Evolutionary conservation across 2,888 invertebrate genomes (phyloP), one percentile per base, ranked within the genome.

Genomic region (Cyclophora punctaria): DNA sequence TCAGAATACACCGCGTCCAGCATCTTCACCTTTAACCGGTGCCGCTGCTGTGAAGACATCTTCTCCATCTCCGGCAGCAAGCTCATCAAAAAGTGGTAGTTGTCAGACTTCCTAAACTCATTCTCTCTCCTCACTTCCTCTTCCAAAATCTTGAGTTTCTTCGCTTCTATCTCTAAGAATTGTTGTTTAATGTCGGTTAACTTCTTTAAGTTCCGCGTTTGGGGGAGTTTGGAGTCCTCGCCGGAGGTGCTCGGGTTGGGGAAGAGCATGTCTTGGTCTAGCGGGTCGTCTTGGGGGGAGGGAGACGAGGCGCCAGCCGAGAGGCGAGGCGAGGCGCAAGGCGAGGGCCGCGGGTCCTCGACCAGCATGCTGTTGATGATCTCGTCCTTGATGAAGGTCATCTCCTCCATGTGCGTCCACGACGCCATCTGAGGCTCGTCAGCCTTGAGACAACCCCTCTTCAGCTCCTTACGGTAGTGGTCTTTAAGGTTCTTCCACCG

Each of bases 401-500:
- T 44, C 3, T 50, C 41, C 7, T 57, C 52, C 45, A 58, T 60
- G 50, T 62, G 56, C 34, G 51, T 46, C 60, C 60, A 63, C 3
- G 65, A 37, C 5, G 37, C 37, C 37, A 5, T 37, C 58, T 60
- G 3, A 60, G 55, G 3, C 49, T 47, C 20, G 20, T 20, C 20
- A 20, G 6, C 48, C 35, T 35, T 57, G 56, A 4, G 61, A 58
- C 0, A 60, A 42, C 41, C 63, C 20, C 5, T 62, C 48, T 63
- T 64, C 34, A 63, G 47, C 52, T 66, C 66, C 45, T 64, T 66
- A 7, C 66, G 51, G 54, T 61, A 66, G 33, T 52, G 51, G 52
- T 66, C 66, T 45, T 61, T 64, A 2, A 66, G 52, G 48, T 64
- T 65, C 46, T 65, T 64, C 63, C 63, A 66, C 47, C 64, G 57